Evolutionary conservation across 2,888 invertebrate genomes (phyloP), one percentile per base, ranked within the genome.

Genomic region (Drosophila fungiperda): DNA sequence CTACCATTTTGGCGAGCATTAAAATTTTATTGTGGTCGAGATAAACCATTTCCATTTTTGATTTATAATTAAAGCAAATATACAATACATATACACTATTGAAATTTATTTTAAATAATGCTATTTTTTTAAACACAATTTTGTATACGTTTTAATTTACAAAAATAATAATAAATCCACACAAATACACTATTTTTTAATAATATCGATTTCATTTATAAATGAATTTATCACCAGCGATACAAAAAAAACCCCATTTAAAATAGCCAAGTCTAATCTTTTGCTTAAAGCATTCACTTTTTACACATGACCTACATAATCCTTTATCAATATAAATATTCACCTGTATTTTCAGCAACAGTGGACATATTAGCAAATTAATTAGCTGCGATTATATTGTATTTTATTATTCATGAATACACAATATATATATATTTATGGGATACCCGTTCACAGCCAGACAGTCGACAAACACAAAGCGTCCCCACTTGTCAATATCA

Each of bases 401-500:
- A 20, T 33, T 71, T 61, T 17, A 63, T 45, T 32, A 7, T 15
- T n/a, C 35, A 42, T 52, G 20, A 38, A 48, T 42, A 57, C 8
- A 17, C 17, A 15, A 29, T 52, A 11, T 2, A 23, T 12, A 6
- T 36, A 29, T 23, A 32, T 33, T 26, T 38, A 45, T 23, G 45
- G 15, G 48, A 50, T 50, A 42, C 33, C 26, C 40, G 48, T 36
- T 53, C 36, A 36, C 35, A 48, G 26, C 35, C 60, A 63, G 64
- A 50, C 57, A 33, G 66, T 11, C 36, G 17, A 50, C 52, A 35
- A 57, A 68, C 49, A 61, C 65, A 55, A 35, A 60, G 52, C 77
- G 79, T 83, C 85, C 68, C 57, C 61, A 64, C 82, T 80, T 59
- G 68, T 68, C 85, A 72, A 87, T 80, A 74, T 50, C 80, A 76